Conservation (phyloP, 2,797 vertebrate genomes). For the Lates japonicus region DNA sequence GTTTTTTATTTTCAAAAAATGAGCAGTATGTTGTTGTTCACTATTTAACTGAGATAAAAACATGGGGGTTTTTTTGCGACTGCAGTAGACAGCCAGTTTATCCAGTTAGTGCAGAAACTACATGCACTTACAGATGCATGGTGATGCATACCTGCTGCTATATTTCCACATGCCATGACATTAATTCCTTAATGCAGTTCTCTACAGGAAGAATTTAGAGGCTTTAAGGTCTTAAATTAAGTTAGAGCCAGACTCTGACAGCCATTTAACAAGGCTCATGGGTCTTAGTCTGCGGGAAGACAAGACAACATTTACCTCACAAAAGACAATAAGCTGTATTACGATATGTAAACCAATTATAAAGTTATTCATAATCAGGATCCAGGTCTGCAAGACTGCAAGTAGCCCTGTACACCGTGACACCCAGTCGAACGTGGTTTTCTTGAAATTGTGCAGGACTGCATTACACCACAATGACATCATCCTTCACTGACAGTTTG, state of each 20-base stretch:
- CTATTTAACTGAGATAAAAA: slow-evolving; percentile 1
- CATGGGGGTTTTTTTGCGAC: not conserved
- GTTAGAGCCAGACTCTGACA: slow-evolving; percentile 57
- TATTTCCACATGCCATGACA: slow-evolving; percentile 51
- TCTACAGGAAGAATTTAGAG: slow-evolving; percentile 56
- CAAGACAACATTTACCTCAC: slow-evolving; percentile 21
- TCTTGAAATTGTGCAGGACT: slow-evolving; percentile 57
- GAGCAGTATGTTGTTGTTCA: not conserved
- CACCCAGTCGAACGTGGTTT: slow-evolving; percentile 41
- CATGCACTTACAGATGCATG: slow-evolving; percentile 37
- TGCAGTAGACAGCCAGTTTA: not conserved
- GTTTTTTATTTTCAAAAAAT: slow-evolving; percentile 7
- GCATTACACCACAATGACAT: slow-evolving; percentile 72
- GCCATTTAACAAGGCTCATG: slow-evolving; percentile 46
- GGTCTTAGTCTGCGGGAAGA: slow-evolving; percentile 31
- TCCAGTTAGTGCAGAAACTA: slow-evolving; percentile 25
- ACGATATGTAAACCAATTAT: slow-evolving; percentile 44
- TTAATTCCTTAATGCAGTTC: slow-evolving; percentile 73
- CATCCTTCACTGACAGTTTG: slow-evolving; percentile 55
- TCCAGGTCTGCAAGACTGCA: slow-evolving; percentile 46
- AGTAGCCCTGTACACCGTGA: not conserved
- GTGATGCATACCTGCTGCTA: slow-evolving; percentile 37
- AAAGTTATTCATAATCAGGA: slow-evolving; percentile 26
- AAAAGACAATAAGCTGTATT: slow-evolving; percentile 27
- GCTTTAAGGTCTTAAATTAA: slow-evolving; percentile 65